A percentile compares a stretch with the other conserved stretches of the same genome.
Evolutionary conservation across 2,797 vertebrate species (phyloP).

Genomic region (Sciurus carolinensis): DNA sequence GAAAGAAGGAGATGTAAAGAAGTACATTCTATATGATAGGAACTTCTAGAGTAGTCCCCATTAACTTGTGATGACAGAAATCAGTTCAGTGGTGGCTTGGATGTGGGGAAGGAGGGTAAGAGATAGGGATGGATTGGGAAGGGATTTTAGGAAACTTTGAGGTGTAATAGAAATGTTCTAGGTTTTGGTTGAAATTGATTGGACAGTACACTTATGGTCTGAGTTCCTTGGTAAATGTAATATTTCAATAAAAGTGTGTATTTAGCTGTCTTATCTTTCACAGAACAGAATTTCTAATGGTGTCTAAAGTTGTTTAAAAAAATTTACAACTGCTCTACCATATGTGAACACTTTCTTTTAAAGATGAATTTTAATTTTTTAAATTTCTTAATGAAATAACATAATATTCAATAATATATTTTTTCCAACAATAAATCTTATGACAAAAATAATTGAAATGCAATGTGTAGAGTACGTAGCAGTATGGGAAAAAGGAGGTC

Average conservation of each 20-base stretch:
- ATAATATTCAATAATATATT: background rate
- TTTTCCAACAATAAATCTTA: background rate
- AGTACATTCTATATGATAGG: background rate
- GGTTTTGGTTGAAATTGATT: constrained; percentile 49
- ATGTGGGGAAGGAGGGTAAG: no score
- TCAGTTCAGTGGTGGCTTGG: background rate
- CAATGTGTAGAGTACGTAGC: background rate
- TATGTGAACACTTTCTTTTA: constrained; percentile 1
- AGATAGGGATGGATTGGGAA: background rate
- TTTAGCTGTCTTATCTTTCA: constrained; percentile 7
- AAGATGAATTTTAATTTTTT: constrained; percentile 44
- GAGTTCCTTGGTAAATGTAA: constrained; percentile 36
- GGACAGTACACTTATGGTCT: background rate
- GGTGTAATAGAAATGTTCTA: background rate
- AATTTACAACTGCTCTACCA: background rate
- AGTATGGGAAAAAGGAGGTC: background rate
- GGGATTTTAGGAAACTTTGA: background rate
- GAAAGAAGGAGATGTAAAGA: background rate
- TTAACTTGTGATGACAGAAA: background rate
- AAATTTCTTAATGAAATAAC: constrained; percentile 60
- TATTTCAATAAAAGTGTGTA: background rate
- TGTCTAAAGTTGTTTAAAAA: constrained; percentile 35
- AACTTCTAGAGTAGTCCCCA: background rate
- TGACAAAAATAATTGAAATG: background rate
- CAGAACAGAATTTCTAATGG: constrained; percentile 32